phyloP scores from a whole-genome alignment of 2,113 vertebrate species.

The Mugil cephalus region DNA sequence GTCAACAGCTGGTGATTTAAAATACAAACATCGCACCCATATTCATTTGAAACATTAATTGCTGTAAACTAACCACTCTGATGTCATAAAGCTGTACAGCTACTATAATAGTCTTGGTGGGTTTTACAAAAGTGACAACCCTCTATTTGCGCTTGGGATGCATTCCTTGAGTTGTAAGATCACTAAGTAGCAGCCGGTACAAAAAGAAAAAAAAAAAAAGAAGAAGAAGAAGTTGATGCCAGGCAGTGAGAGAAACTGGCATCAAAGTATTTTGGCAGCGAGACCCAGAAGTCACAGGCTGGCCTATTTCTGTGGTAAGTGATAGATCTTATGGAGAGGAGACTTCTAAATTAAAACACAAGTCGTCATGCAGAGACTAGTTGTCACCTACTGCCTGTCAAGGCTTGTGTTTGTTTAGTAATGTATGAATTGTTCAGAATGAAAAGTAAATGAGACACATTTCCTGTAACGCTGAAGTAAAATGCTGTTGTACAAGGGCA shows the following conservation, averaged over 20 bases:
- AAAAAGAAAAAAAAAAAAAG: too few species aligned
- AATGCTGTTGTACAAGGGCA: too few species aligned
- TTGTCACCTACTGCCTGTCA: too few species aligned
- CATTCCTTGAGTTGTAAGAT: conserved; percentile 5
- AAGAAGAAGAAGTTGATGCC: not conserved
- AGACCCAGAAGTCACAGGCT: too few species aligned
- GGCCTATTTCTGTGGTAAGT: not conserved
- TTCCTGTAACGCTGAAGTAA: too few species aligned
- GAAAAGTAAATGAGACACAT: too few species aligned
- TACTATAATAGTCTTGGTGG: not conserved
- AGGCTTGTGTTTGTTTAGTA: too few species aligned
- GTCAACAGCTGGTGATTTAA: conserved; percentile 13
- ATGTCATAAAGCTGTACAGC: not conserved
- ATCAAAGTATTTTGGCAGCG: too few species aligned
- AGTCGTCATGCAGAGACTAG: too few species aligned
- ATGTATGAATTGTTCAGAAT: too few species aligned
- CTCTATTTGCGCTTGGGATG: not conserved
- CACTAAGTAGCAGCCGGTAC: not conserved
- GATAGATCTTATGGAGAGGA: not conserved
- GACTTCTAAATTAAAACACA: too few species aligned
- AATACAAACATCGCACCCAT: conserved; percentile 2
- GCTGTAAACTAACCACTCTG: not conserved
- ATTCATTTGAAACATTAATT: conserved; percentile 18
- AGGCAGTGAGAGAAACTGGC: too few species aligned
- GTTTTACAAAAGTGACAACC: conserved; percentile 2